Evolutionary conservation across 2,888 invertebrate genomes (phyloP).

Genomic region (Polydesmus complanatus): DNA sequence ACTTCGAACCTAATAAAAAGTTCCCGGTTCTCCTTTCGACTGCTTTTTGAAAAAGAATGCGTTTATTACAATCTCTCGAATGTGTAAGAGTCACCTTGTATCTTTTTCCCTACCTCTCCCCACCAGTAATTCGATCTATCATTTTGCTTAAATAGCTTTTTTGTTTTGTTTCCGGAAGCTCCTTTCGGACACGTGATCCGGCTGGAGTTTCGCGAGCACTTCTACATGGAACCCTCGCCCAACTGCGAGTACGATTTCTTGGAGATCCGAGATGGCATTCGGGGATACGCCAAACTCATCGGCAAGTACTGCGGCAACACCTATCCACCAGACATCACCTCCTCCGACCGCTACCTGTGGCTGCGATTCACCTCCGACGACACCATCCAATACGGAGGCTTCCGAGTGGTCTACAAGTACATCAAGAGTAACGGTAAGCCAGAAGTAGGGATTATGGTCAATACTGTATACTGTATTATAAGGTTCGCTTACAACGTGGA

Average conservation of each 20-base stretch:
- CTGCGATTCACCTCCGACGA: conserved; percentile 65
- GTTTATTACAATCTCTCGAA: no score
- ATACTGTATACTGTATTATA: no score
- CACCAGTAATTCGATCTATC: no score
- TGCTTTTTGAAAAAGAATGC: no score
- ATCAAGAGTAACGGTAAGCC: conserved; percentile 3
- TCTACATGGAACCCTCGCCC: conserved; percentile 52
- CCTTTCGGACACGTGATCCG: conserved; percentile 40
- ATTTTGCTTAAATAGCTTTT: no score
- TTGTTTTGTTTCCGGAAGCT: conserved; percentile 28
- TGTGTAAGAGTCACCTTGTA: no score
- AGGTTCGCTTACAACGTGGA: no score
- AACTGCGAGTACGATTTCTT: conserved; percentile 65
- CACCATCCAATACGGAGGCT: conserved; percentile 62
- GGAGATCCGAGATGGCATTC: conserved; percentile 67
- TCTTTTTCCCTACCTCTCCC: no score
- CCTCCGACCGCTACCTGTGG: conserved; percentile 60
- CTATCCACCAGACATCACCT: conserved; percentile 57
- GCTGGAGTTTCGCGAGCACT: conserved; percentile 61
- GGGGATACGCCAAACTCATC: conserved; percentile 47
- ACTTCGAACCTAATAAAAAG: no score
- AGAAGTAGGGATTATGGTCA: no score
- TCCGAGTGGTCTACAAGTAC: conserved; percentile 56
- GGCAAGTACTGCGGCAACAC: conserved; percentile 56
- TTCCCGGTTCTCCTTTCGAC: no score